These are phyloP conservation scores for Crax fasciolata DNA, from an alignment of 2,797 vertebrate genomes.

Conservation along the genomic window DNA sequence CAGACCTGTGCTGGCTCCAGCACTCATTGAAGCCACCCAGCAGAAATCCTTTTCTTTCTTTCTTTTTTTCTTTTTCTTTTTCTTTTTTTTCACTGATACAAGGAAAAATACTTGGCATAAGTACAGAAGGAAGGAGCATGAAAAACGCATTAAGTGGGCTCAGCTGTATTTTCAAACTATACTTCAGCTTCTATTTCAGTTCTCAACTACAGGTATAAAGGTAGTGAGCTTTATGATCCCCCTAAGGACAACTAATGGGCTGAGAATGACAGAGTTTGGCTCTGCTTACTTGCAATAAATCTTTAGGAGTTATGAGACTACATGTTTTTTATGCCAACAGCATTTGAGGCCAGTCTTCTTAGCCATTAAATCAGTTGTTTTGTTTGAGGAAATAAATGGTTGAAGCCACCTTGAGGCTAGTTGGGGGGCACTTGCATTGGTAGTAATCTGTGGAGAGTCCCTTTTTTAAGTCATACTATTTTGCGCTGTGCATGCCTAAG, in stretches of 20 bases:
- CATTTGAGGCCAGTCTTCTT: conserved; percentile 20
- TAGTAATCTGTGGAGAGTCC: conserved; percentile 17
- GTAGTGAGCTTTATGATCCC: conserved; percentile 50
- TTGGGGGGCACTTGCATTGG: conserved; percentile 16
- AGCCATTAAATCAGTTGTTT: conserved; percentile 50
- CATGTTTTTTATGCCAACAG: conserved; percentile 12
- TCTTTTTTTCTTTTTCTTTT: not conserved
- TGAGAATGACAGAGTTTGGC: conserved; percentile 37
- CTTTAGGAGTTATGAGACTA: conserved; percentile 16
- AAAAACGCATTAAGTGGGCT: conserved; percentile 10
- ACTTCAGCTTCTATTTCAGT: conserved; percentile 50
- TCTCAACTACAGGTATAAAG: conserved; percentile 39
- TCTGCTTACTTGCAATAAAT: conserved; percentile 48
- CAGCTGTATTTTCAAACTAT: conserved; percentile 29
- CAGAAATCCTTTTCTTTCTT: not conserved
- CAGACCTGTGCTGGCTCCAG: not conserved
- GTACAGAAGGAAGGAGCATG: not conserved
- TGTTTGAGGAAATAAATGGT: conserved; percentile 59
- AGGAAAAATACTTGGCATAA: not conserved
- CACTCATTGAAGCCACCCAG: not conserved
- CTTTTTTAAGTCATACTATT: conserved; percentile 27
- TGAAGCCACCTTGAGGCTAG: conserved; percentile 47
- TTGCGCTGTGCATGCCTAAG: not conserved
- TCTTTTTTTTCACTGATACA: not conserved
- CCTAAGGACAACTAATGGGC: conserved; percentile 31